These are phyloP conservation scores for Diglossa brunneiventris DNA, from an alignment of 2,113 vertebrate species.

Conservation along the genomic window DNA sequence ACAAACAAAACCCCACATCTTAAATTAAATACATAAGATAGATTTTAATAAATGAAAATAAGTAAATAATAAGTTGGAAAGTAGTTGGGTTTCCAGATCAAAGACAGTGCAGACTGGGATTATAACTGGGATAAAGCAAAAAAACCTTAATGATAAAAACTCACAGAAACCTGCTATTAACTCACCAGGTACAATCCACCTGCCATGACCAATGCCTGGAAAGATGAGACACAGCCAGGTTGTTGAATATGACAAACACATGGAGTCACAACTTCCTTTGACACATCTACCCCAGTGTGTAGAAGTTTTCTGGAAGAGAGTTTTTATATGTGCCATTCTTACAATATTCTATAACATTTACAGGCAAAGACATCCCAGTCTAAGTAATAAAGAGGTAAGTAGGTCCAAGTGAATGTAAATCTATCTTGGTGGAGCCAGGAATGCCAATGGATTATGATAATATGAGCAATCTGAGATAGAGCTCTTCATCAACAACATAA, in stretches of 20 bases:
- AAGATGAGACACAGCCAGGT: not conserved
- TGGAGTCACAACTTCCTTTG: not conserved
- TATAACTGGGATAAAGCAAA: not conserved
- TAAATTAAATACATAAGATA: not conserved
- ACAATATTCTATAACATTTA: not conserved
- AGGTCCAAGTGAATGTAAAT: not conserved
- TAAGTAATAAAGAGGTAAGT: not conserved
- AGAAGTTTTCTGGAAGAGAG: not conserved
- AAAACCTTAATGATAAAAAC: not conserved
- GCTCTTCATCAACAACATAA: not conserved
- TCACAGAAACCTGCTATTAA: not conserved
- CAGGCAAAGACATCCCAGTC: not conserved
- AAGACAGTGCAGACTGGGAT: not conserved
- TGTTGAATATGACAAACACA: not conserved
- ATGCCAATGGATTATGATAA: not conserved
- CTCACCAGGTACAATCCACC: not conserved
- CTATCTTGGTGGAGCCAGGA: not conserved
- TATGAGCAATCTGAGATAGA: not conserved
- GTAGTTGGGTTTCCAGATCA: not conserved
- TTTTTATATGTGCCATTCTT: not conserved
- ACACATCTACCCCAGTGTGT: too few species aligned
- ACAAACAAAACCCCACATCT: not conserved
- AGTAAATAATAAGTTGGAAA: not conserved
- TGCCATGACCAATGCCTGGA: not conserved
- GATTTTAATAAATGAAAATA: not conserved